Conservation (phyloP, 2,888 invertebrate genomes). For the Drosophila cognata region DNA sequence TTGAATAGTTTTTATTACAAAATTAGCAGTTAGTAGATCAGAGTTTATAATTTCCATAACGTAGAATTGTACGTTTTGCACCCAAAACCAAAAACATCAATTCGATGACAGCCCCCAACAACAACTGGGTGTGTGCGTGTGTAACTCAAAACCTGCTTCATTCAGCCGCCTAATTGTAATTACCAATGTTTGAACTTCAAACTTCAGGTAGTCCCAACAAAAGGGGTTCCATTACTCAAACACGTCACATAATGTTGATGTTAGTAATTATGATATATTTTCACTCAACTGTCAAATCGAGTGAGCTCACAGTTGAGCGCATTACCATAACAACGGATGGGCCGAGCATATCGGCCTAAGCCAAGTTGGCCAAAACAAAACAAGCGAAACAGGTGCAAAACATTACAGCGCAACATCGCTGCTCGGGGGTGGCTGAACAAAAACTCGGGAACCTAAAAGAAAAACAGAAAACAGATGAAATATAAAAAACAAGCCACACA, state of each 20-base stretch:
- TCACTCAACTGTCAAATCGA: slow-evolving; percentile 53
- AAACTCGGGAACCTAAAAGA: slow-evolving; percentile 7
- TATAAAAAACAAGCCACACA: not conserved
- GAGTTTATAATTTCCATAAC: not conserved
- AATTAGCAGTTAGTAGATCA: not conserved
- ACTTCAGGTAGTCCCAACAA: slow-evolving; percentile 20
- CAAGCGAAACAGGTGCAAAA: slow-evolving; percentile 73
- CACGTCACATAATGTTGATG: slow-evolving; percentile 43
- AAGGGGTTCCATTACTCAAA: slow-evolving; percentile 46
- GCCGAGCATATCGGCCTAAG: slow-evolving; percentile 40
- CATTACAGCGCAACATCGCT: slow-evolving; percentile 37
- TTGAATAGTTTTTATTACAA: not conserved
- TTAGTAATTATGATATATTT: slow-evolving; percentile 61
- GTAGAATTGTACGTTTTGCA: not conserved
- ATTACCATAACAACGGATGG: slow-evolving; percentile 74
- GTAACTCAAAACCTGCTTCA: slow-evolving; percentile 59
- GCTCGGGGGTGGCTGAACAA: slow-evolving; percentile 53
- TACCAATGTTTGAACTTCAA: slow-evolving; percentile 73
- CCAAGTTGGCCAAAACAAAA: slow-evolving; percentile 75
- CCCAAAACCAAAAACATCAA: not conserved
- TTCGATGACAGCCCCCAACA: slow-evolving; percentile 1
- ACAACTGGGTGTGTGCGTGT: slow-evolving; percentile 14
- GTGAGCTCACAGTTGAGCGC: slow-evolving; percentile 46
- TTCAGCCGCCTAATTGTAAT: slow-evolving; percentile 69
- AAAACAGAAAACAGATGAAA: slow-evolving; percentile 18